phyloP scores from a whole-genome alignment of 2,797 vertebrate species.

The Octomys mimax region DNA sequence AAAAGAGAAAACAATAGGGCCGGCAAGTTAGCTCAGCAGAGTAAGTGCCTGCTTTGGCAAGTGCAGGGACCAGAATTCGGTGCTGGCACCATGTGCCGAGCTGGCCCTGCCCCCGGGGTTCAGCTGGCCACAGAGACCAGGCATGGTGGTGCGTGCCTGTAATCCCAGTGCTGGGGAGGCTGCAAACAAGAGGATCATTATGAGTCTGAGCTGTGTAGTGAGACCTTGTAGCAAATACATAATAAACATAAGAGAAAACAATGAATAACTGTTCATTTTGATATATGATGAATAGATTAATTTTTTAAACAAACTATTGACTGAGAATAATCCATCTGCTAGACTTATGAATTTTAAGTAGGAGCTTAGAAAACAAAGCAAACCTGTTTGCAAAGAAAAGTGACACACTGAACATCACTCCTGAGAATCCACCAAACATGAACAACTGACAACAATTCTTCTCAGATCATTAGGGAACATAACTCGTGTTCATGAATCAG shows the following conservation, averaged over 20 bases:
- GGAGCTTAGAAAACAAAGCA: neutral
- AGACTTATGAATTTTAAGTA: neutral
- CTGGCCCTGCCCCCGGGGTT: no score
- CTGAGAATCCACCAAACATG: neutral
- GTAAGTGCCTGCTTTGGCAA: no score
- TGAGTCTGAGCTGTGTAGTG: no score
- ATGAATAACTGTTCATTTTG: neutral
- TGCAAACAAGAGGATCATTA: no score
- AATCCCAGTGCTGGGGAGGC: no score
- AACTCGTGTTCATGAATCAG: neutral
- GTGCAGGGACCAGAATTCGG: no score
- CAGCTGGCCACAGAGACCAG: no score
- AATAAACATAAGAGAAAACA: neutral
- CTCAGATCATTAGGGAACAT: conserved; percentile 4
- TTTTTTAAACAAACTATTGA: neutral
- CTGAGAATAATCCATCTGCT: neutral
- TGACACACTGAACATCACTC: neutral
- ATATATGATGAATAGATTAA: neutral
- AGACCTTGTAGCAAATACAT: no score
- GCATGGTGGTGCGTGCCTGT: no score
- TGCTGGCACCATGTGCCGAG: no score
- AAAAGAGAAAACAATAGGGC: no score
- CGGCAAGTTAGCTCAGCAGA: no score
- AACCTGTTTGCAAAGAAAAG: neutral
- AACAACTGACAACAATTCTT: neutral